Evolutionary conservation across 1,140 invertebrate species (phyloP).

Genomic region (Bemisia tabaci): DNA sequence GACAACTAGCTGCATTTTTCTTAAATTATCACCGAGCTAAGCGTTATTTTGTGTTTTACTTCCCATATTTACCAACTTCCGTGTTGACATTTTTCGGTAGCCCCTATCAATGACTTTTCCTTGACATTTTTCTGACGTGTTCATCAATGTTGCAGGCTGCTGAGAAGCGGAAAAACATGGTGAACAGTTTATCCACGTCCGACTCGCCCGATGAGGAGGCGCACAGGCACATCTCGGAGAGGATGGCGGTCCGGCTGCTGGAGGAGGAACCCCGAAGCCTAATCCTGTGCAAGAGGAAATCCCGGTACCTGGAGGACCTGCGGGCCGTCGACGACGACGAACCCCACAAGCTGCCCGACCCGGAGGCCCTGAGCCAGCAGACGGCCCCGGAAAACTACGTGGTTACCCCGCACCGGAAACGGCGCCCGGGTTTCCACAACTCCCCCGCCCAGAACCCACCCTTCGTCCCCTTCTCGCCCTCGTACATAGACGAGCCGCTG

Average conservation of each 20-base stretch:
- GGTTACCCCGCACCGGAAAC: slow-evolving; percentile 67
- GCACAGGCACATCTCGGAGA: background rate
- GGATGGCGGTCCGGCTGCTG: background rate
- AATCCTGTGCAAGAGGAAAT: background rate
- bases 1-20: too few relatives aligned
- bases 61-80: too few relatives aligned
- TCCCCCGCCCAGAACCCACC: slow-evolving; percentile 69
- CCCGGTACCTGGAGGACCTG: background rate
- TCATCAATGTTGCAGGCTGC: too few relatives aligned
- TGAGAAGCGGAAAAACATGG: too few relatives aligned
- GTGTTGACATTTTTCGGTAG: too few relatives aligned
- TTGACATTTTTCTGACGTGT: too few relatives aligned
- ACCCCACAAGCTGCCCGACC: slow-evolving; percentile 32
- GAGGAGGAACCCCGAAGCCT: background rate
- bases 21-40: too few relatives aligned
- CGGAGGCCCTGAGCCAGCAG: slow-evolving; percentile 33
- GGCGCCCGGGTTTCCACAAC: slow-evolving; percentile 69
- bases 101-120: too few relatives aligned
- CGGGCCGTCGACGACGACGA: slow-evolving; percentile 17
- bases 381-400: slow-evolving; percentile 45
- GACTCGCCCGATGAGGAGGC: background rate
- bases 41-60: too few relatives aligned
- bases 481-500: slow-evolving; percentile 46
- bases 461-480: slow-evolving; percentile 61
- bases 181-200: too few relatives aligned